Conservation (phyloP, 2,113 vertebrate species). For the Orientallactaga bullata region DNA sequence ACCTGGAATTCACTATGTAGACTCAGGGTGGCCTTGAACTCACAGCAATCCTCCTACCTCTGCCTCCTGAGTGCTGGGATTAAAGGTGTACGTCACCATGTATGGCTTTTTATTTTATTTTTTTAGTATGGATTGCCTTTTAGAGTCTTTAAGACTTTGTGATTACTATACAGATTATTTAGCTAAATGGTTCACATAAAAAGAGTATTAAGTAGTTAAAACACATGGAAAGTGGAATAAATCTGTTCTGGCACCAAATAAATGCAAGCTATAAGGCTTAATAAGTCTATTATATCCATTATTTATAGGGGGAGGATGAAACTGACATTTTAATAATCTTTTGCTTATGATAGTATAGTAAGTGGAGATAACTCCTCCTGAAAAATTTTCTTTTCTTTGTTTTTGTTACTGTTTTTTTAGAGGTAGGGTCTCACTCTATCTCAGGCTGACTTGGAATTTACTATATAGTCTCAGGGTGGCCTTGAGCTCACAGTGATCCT, state of each 20-base stretch:
- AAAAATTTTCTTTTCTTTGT: neutral
- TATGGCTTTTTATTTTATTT: too few species aligned
- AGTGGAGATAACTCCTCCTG: neutral
- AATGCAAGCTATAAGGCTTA: neutral
- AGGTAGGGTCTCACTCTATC: too few species aligned
- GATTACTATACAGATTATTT: neutral
- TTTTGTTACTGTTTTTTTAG: neutral
- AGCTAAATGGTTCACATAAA: neutral
- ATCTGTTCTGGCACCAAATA: neutral
- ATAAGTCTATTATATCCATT: slow-evolving; percentile 19
- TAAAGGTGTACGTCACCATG: too few species aligned
- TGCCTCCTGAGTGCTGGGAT: too few species aligned
- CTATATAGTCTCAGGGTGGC: too few species aligned
- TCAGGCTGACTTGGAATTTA: too few species aligned
- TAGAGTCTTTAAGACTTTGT: neutral
- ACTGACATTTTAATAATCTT: neutral
- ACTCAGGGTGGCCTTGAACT: too few species aligned
- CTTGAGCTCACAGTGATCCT: too few species aligned
- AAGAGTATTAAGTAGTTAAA: neutral
- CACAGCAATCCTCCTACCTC: too few species aligned
- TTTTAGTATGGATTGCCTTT: neutral
- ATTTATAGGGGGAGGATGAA: neutral
- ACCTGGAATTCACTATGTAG: too few species aligned
- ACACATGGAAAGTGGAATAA: neutral
- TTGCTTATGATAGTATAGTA: neutral